Conservation (phyloP, 2,113 vertebrate species). For the Nannospalax galili region DNA sequence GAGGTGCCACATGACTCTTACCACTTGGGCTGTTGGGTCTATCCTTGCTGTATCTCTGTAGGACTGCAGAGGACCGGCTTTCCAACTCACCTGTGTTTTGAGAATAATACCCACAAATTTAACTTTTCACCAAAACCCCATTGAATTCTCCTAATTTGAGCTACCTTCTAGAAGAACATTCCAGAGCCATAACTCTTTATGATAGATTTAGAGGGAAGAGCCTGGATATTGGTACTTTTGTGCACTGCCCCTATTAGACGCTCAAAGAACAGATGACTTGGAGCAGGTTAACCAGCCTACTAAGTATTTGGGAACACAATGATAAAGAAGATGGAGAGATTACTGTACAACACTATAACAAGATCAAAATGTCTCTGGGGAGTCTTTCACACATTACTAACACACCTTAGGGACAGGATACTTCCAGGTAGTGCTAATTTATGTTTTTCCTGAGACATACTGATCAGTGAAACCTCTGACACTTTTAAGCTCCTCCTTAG, state of each 20-base stretch:
- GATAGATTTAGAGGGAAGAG: neutral
- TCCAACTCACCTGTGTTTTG: slow-evolving; percentile 76
- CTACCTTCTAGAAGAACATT: neutral
- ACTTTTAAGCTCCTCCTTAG: neutral
- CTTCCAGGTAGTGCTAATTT: neutral
- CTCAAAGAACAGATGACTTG: neutral
- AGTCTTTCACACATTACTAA: neutral
- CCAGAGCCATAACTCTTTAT: neutral
- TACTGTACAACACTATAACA: neutral
- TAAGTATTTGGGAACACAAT: neutral
- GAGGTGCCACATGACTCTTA: slow-evolving; percentile 56
- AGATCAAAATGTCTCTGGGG: neutral
- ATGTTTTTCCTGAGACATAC: neutral
- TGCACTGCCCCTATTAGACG: neutral
- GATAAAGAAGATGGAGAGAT: neutral
- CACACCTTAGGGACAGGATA: neutral
- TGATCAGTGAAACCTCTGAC: slow-evolving; percentile 20
- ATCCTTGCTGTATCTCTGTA: slow-evolving; percentile 74
- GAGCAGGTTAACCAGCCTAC: neutral
- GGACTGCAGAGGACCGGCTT: slow-evolving; percentile 57
- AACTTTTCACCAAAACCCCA: slow-evolving; percentile 11
- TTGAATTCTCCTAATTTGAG: neutral
- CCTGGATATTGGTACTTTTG: neutral
- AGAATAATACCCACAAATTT: slow-evolving; percentile 76
- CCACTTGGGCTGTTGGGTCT: slow-evolving; percentile 54